Base-by-base conservation (phyloP, 2,113 vertebrate genomes). In the Dasyornis broadbenti region DNA sequence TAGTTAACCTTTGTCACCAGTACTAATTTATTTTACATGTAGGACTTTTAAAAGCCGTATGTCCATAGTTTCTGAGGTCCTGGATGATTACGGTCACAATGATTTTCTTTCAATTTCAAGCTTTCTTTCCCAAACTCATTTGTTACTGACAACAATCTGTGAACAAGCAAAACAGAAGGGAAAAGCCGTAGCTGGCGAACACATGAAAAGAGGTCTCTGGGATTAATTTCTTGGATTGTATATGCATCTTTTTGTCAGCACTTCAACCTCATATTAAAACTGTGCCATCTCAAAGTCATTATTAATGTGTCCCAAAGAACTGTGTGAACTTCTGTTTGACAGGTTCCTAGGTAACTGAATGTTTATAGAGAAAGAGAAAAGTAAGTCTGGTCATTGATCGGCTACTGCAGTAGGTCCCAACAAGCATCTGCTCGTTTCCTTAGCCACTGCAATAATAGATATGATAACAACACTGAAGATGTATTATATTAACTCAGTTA, bases 1-100 rank as follows among this genome's bases (percentile, higher is more conserved):
- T 95, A 96, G 94, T 95, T 95, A 97, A 95, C 94, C 95, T 95
- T 95, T 94, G 87, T 78, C 93, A 94, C 82, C 68, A 86, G 90
- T 83, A 82, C 92, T 93, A 96, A 96, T 95, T 94, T 71, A 91
- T 92, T 97, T 96, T 95, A 88, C 68, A 90, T 71, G 49, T 37
- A 89, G 39, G 66, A 86, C 54, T 95, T 94, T 65, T 40, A 88
- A 90, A 79, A 60, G 82, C 65, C 78, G 50, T 50, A 66, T 82
- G 78, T 77, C 78, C 45, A 59, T 52, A 82, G 49, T 82, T 94
- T 89, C 77, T 68, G 28, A 91, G 61, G 73, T 95, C 61, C 59
- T 87, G 22, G 42, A 88, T 49, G 12, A 94, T 59, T 91, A 92
- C 6, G 10, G 81, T 69, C 66, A 76, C 66, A 45, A 70, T 22